Evolutionary conservation across 2,888 invertebrate species (phyloP), one percentile per base, ranked within the genome.

Genomic region (Matsumyia berberina): DNA sequence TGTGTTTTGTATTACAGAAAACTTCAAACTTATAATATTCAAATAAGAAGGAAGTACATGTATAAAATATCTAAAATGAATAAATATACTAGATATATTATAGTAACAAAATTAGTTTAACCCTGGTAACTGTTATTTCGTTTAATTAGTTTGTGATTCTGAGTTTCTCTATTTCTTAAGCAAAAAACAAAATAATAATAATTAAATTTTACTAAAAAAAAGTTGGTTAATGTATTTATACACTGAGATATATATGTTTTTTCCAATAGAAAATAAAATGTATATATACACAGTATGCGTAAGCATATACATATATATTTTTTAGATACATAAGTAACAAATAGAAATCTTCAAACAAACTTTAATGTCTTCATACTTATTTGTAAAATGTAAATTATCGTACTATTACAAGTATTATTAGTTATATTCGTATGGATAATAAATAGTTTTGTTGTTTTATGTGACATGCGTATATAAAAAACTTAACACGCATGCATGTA

Each of bases 281-380:
- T 55, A 39, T 17, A 31, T 42, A 39, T 42, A 42, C 7, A 31
- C n/a, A 12, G 9, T 58, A 24, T 24, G 8, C 12, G 33, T 33
- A 44, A 9, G n/a, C 44, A 55, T 67, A 44, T 69, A 69, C 44
- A n/a, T n/a, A n/a, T n/a, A n/a, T n/a, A n/a, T 69, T 55, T 69
- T 69, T 11, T 69, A 69, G 42, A 69, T 19, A n/a, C n/a, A 39
- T 62, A 69, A 69, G 69, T 42, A 17, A 44, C 39, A 44, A 31
- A 44, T 29, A 19, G 24, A 49, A 39, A 51, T 24, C 11, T 57
- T 57, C 6, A n/a, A 51, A 31, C 53, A 39, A 39, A 53, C 6
- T n/a, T 69, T 31, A 8, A 55, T 55, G 33, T 69, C 42, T 58
- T 51, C 39, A 31, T 39, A 24, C 49, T 37, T 8, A 51, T 67